Evolutionary conservation across 2,888 invertebrate species (phyloP).

Genomic region (Lycaena phlaeas): DNA sequence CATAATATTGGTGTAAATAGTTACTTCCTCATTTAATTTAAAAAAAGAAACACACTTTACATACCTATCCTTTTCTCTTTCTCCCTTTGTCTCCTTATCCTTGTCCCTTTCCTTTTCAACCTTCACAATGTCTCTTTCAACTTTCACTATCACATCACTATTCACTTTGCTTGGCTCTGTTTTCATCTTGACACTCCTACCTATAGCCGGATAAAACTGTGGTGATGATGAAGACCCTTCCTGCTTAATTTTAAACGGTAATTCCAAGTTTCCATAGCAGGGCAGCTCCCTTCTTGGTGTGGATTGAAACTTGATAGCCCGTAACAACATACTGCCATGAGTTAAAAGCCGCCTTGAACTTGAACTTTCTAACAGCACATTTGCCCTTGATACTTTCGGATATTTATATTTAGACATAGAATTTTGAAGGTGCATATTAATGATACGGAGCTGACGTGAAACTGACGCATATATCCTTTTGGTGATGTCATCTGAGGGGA

Average conservation of each 20-base stretch:
- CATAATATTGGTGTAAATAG: too few species aligned
- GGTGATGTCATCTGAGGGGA: conserved; percentile 45
- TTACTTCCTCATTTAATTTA: too few species aligned
- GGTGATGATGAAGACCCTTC: conserved; percentile 34
- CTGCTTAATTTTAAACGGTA: conserved; percentile 58
- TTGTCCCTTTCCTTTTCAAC: conserved; percentile 39
- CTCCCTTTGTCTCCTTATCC: conserved; percentile 26
- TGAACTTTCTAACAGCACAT: conserved; percentile 49
- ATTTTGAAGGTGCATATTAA: conserved; percentile 53
- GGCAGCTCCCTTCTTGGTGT: conserved; percentile 54
- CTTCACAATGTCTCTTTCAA: conserved; percentile 32
- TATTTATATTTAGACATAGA: conserved; percentile 60
- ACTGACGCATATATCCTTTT: conserved; percentile 56
- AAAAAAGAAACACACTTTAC: not conserved
- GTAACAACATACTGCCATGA: conserved; percentile 44
- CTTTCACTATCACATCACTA: conserved; percentile 33
- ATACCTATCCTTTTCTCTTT: conserved; percentile 28
- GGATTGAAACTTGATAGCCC: conserved; percentile 54
- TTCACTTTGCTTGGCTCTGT: conserved; percentile 28
- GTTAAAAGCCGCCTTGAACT: conserved; percentile 40
- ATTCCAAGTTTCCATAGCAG: conserved; percentile 61
- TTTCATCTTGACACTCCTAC: conserved; percentile 34
- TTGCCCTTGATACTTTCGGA: conserved; percentile 55
- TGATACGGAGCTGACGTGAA: conserved; percentile 51
- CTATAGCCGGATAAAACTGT: conserved; percentile 41